These are phyloP conservation scores for Xenops minutus DNA, from an alignment of 2,797 vertebrate species.

Conservation along the genomic window DNA sequence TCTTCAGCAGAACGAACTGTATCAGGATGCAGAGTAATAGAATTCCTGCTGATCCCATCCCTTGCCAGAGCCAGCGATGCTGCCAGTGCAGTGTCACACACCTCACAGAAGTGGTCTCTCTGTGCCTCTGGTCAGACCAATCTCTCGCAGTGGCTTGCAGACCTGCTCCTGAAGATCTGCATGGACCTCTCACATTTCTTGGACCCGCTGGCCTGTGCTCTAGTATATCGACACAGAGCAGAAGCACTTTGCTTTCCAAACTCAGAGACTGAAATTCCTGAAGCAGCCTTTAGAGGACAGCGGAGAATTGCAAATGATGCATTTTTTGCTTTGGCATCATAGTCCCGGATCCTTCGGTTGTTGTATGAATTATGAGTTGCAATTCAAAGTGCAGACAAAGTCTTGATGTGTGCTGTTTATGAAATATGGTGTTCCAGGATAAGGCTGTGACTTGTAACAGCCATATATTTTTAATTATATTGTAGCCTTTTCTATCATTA, in stretches of 20 bases:
- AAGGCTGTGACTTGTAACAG: neutral
- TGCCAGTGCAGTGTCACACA: accelerated
- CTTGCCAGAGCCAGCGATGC: neutral
- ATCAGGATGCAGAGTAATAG: neutral
- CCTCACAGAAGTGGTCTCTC: accelerated
- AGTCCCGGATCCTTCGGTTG: accelerated
- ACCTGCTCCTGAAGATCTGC: neutral
- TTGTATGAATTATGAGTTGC: neutral
- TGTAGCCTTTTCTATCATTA: neutral
- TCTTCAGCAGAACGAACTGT: neutral
- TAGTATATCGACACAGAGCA: accelerated
- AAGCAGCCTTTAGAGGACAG: conserved; percentile 61
- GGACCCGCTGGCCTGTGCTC: accelerated
- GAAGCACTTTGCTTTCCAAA: neutral
- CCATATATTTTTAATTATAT: neutral
- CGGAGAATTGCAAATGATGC: conserved; percentile 37
- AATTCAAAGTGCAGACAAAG: neutral
- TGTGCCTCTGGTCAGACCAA: accelerated
- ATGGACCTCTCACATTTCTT: neutral
- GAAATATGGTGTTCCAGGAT: neutral
- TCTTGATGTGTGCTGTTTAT: neutral
- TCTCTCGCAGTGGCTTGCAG: neutral
- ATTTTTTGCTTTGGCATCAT: neutral
- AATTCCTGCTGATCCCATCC: neutral
- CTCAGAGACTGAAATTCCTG: conserved; percentile 38